Percentiles rank a stretch among this genome's conserved stretches.
Conservation (phyloP, 2,797 vertebrate genomes). For the Sternotherus odoratus region DNA sequence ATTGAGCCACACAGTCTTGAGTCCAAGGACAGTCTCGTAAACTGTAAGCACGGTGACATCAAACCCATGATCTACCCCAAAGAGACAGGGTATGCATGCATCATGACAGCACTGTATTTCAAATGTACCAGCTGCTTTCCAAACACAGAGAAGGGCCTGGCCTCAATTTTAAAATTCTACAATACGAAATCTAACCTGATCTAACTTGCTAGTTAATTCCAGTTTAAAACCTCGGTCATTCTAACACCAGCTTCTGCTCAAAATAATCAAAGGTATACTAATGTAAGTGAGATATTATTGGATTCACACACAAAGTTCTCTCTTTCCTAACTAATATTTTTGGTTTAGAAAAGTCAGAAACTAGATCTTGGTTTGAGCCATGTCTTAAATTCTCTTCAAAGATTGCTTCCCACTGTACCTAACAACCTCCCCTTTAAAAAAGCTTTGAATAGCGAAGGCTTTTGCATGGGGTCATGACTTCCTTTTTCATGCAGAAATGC, state of each 20-base stretch:
- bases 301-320: background rate
- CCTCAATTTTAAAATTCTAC: background rate
- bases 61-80: too few species aligned
- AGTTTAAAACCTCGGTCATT: background rate
- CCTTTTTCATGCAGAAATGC: background rate
- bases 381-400: background rate
- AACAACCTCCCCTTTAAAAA: background rate
- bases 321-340: fast-evolving
- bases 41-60: too few species aligned
- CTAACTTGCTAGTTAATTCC: background rate
- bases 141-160: background rate
- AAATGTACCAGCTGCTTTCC: background rate
- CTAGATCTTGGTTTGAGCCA: background rate
- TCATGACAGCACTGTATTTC: background rate
- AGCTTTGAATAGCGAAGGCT: background rate
- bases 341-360: background rate
- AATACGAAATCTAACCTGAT: background rate
- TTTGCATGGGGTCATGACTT: background rate
- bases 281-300: background rate
- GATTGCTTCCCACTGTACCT: background rate
- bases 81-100: too few species aligned
- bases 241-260: background rate
- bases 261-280: background rate
- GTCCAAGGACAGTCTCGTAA: too few species aligned
- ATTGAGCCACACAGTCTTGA: too few species aligned